These are phyloP conservation scores for Eupithecia tripunctaria DNA, from an alignment of 2,888 invertebrate species.

Conservation along the genomic window DNA sequence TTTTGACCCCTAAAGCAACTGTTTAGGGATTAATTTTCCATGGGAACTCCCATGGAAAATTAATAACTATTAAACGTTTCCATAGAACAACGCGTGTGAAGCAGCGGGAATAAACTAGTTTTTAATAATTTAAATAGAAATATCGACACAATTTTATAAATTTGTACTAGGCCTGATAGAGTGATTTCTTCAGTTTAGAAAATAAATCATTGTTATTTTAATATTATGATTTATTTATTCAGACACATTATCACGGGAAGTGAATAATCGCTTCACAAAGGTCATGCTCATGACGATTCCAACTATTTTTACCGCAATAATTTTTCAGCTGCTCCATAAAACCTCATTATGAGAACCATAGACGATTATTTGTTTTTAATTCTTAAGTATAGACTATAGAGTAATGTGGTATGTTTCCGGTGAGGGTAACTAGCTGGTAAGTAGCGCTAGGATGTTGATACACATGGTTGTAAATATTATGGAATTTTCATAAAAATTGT, in stretches of 20 bases:
- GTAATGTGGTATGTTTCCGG: constrained; percentile 66
- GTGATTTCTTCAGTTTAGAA: neutral
- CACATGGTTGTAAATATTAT: constrained; percentile 41
- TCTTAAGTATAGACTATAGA: constrained; percentile 48
- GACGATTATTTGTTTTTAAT: constrained; percentile 36
- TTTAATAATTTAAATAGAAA: too few species aligned
- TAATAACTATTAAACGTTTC: too few species aligned
- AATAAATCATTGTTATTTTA: neutral
- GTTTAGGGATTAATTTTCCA: too few species aligned
- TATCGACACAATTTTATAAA: too few species aligned
- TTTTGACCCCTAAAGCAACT: too few species aligned
- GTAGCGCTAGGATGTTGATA: constrained; percentile 28
- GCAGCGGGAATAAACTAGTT: too few species aligned
- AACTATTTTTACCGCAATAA: constrained; percentile 3
- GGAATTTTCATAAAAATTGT: too few species aligned
- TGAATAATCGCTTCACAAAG: neutral
- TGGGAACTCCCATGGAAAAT: too few species aligned
- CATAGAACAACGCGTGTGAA: too few species aligned
- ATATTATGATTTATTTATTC: neutral
- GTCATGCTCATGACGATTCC: constrained; percentile 20
- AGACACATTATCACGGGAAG: neutral
- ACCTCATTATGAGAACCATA: constrained; percentile 24
- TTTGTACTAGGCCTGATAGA: too few species aligned
- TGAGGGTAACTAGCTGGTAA: constrained; percentile 56
- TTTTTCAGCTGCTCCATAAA: constrained; percentile 26